Evolutionary conservation across 2,797 vertebrate genomes (phyloP).

Genomic region (Tympanoctomys barrerae): DNA sequence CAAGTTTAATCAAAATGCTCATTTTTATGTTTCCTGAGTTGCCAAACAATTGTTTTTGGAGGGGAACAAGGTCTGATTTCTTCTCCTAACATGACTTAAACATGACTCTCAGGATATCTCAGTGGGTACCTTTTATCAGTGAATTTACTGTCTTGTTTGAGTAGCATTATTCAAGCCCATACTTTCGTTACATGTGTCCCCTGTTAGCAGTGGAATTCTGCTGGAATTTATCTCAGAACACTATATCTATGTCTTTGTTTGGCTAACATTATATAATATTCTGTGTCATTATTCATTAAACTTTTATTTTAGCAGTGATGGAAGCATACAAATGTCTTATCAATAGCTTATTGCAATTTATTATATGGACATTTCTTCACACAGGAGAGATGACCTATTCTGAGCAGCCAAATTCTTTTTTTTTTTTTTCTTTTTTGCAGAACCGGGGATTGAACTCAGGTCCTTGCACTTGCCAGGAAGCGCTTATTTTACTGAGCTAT

Average conservation of each 20-base stretch:
- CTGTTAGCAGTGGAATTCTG: background rate
- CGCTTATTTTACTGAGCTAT: too few relatives aligned
- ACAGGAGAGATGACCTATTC: background rate
- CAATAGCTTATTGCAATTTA: background rate
- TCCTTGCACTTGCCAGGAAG: too few relatives aligned
- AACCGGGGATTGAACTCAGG: too few relatives aligned
- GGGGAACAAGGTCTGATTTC: background rate
- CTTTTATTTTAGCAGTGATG: background rate
- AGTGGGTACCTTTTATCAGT: background rate
- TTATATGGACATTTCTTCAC: background rate
- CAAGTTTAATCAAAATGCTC: slow-evolving; percentile 5
- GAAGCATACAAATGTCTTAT: background rate
- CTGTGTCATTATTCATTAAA: background rate
- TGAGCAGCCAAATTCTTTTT: background rate
- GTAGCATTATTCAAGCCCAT: background rate
- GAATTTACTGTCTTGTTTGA: background rate
- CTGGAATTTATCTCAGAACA: background rate
- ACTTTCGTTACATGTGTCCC: background rate
- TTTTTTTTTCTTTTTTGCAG: too few relatives aligned
- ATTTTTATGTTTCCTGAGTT: slow-evolving; percentile 1
- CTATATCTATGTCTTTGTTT: background rate
- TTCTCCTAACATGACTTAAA: background rate
- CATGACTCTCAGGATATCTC: background rate
- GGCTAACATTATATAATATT: background rate
- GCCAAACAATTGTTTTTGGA: background rate